A percentile compares a stretch with the other conserved stretches of the same genome.
phyloP scores from a whole-genome alignment of 2,888 invertebrate genomes.

The Perizoma flavofasciatum region DNA sequence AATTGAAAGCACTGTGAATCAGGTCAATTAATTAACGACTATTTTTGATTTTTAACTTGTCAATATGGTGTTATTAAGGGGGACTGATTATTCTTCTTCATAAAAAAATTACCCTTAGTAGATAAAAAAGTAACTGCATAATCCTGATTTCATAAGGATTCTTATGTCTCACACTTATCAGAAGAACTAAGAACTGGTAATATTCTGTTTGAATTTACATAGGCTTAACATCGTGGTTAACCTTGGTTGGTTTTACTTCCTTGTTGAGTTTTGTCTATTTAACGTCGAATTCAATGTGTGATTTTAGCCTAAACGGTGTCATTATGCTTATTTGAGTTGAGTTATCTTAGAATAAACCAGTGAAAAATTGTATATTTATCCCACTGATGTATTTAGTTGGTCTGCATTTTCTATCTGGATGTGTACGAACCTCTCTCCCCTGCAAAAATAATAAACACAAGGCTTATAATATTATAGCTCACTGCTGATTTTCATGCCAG shows the following conservation, averaged over 20 bases:
- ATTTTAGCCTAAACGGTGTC: slow-evolving; percentile 23
- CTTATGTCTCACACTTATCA: slow-evolving; percentile 4
- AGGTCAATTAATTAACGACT: too few species aligned
- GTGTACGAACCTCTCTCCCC: too few species aligned
- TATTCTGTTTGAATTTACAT: slow-evolving; percentile 38
- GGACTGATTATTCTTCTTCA: too few species aligned
- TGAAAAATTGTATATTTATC: too few species aligned
- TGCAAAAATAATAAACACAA: too few species aligned
- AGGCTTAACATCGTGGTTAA: slow-evolving; percentile 47
- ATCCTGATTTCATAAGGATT: not conserved
- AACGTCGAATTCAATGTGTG: slow-evolving; percentile 23
- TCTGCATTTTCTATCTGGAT: too few species aligned
- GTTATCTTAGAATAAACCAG: slow-evolving; percentile 23
- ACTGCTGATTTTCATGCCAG: too few species aligned
- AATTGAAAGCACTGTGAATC: not conserved
- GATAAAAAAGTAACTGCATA: not conserved
- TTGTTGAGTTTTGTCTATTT: slow-evolving; percentile 43
- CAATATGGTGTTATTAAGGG: too few species aligned
- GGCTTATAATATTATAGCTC: too few species aligned
- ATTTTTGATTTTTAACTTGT: too few species aligned
- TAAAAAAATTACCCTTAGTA: too few species aligned
- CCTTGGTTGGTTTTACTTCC: slow-evolving; percentile 60
- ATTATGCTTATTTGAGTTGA: slow-evolving; percentile 21
- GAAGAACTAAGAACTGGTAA: slow-evolving; percentile 10
- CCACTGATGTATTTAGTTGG: too few species aligned